These are phyloP conservation scores for Drosophila pruinosa DNA, from an alignment of 1,140 invertebrate genomes.

Conservation along the genomic window DNA sequence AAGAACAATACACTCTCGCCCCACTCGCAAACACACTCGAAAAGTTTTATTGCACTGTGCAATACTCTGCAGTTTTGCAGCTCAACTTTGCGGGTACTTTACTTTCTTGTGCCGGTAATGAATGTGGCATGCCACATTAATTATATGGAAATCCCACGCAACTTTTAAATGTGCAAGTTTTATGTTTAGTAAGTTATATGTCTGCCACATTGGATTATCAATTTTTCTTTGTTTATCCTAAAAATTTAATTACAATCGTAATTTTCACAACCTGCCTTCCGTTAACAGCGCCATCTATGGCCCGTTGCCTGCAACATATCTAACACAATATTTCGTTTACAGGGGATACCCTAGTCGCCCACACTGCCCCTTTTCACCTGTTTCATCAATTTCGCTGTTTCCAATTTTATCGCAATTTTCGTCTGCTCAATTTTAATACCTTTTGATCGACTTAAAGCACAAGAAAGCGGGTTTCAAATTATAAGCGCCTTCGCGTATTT, in stretches of 20 bases:
- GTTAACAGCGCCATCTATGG: neutral
- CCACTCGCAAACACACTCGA: neutral
- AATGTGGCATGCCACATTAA: conserved; percentile 19
- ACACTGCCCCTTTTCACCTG: neutral
- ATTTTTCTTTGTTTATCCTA: no score
- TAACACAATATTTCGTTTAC: neutral
- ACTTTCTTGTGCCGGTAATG: conserved; percentile 18
- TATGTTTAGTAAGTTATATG: no score
- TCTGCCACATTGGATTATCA: no score
- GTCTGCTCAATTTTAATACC: conserved; percentile 9
- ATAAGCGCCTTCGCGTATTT: conserved; percentile 60
- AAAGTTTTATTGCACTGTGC: conserved; percentile 40
- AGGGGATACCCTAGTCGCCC: neutral
- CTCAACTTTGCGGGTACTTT: conserved; percentile 6
- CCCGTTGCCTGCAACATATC: neutral
- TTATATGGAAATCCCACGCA: conserved; percentile 1
- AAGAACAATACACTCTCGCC: neutral
- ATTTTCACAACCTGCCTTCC: no score
- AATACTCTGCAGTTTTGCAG: conserved; percentile 20
- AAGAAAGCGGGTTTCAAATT: conserved; percentile 47
- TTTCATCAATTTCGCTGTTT: neutral
- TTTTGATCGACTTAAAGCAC: conserved; percentile 24
- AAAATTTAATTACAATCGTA: no score
- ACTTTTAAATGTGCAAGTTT: neutral
- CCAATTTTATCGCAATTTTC: neutral